phyloP scores from a whole-genome alignment of 2,113 vertebrate genomes.

The Limanda limanda region DNA sequence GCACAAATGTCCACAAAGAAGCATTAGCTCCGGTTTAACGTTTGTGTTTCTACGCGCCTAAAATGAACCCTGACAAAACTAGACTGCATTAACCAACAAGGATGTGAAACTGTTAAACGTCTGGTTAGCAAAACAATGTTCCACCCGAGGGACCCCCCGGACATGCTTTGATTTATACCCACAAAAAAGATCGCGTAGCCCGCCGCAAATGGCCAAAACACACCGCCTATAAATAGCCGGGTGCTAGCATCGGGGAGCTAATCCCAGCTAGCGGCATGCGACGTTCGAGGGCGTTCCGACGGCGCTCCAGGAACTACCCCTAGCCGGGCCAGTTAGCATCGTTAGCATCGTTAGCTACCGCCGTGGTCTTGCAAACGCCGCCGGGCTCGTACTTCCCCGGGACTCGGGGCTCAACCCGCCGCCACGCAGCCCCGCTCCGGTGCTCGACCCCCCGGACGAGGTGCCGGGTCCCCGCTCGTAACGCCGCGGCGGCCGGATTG shows the following conservation, averaged over 20 bases:
- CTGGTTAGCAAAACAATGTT: background rate
- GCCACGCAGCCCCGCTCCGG: background rate
- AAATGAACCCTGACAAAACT: slow-evolving; percentile 47
- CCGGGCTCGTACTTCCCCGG: slow-evolving; percentile 2
- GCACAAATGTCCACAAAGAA: background rate
- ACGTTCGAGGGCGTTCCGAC: slow-evolving; percentile 65
- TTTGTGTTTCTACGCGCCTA: slow-evolving; percentile 68
- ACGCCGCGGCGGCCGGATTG: slow-evolving; percentile 54
- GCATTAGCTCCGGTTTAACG: slow-evolving; percentile 1
- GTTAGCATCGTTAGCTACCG: slow-evolving; percentile 70
- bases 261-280: slow-evolving; percentile 43
- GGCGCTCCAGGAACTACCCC: slow-evolving; percentile 71
- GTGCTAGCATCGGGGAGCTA: slow-evolving; percentile 46
- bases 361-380: slow-evolving; percentile 37
- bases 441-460: background rate
- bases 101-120: too few species aligned
- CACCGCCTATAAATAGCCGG: slow-evolving; percentile 67
- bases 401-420: background rate
- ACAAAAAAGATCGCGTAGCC: background rate
- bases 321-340: slow-evolving; percentile 29
- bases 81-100: too few species aligned
- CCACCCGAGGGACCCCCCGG: background rate
- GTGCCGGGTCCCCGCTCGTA: background rate
- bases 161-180: background rate
- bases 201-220: slow-evolving; percentile 38